Base-by-base conservation (phyloP, 1,140 invertebrate species). In the Holcopasites calliopsidis region DNA sequence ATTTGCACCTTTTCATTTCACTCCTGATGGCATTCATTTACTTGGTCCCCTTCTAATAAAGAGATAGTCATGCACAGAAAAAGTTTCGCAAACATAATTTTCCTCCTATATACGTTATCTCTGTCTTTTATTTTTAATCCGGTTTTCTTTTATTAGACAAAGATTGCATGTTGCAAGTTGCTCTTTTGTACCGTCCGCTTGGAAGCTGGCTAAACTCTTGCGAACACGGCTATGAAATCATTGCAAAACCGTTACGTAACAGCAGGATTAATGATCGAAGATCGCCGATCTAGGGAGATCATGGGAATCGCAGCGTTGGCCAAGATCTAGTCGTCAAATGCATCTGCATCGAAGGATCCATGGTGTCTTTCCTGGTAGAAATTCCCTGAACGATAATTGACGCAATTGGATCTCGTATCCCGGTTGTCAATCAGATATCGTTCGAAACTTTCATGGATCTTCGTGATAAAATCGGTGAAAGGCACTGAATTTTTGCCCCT, bases 321-420 rank as follows among this genome's bases (percentile, higher is more conserved):
- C 64, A 38, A 61, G 44, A 54, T 57, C n/a, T 72, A 55, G 62
- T 71, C 72, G 72, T 78, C 52, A 61, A 76, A 68, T 76, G 65
- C 47, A 58, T 68, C 70, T 52, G 65, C 80, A 68, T 61, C 28
- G 40, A 28, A 10, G 35, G 57, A 13, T 33, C 57, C 31, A 35
- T 11, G 42, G 69, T 75, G 64, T 77, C 76, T n/a, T 70, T 58
- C 55, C 78, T 87, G 77, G 79, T 83, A 86, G n/a, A 86, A 87
- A 86, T 78, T 80, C 23, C 11, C 72, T 31, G n/a, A n/a, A n/a
- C n/a, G n/a, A n/a, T n/a, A n/a, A 18, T 23, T 61, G 68, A 38
- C 44, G 68, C 75, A 82, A 83, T 65, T 77, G 47, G 26, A 65
- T 54, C 65, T 38, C 31, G 49, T 58, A 64, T 72, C 57, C 72